Base-by-base conservation (phyloP, 1,140 invertebrate species). In the Drosophila sucinea region DNA sequence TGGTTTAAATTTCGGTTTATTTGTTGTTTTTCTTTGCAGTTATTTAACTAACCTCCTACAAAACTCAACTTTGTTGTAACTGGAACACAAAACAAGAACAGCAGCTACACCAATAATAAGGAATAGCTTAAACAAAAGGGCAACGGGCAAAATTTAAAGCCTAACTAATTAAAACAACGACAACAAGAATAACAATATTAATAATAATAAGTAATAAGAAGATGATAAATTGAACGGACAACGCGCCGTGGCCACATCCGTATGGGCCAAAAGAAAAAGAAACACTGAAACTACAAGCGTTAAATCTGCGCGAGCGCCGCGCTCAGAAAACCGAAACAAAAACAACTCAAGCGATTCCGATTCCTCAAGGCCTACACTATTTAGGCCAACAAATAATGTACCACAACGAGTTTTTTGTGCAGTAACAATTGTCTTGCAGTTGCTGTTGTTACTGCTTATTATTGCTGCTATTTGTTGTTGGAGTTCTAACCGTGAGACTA, bases 311-410 rank as follows among this genome's bases (percentile, higher is more conserved):
- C 33, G 29, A 38, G 44, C 35, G 64, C 61, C 77, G 79, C 79
- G 86, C 84, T 79, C 74, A 73, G 82, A 77, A 57, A 57, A 57
- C n/a, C 47, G 55, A 77, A 75, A 77, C 74, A 77, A 77, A 89
- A 87, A 87, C 83, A 87, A 87, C 84, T 87, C 80, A 80, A 87
- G 84, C 84, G 83, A 87, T 87, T 87, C 85, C 83, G 84, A 83
- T 87, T 87, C 83, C 83, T 87, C 83, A 87, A 87, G 83, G 83
- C 83, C 83, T 87, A 89, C 44, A 51, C 76, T 86, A 87, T 87
- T 87, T 87, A 87, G 83, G 83, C 83, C 83, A 86, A 83, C 83
- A 87, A 72, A 87, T 83, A 86, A 83, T 79, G 72, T 87, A 85
- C 82, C 83, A 81, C 74, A 63, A 63, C 73, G 77, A 73, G 70